Percentiles rank a stretch among this genome's conserved stretches.
Conservation (phyloP, 2,888 invertebrate species). For the Encarsia formosa region DNA sequence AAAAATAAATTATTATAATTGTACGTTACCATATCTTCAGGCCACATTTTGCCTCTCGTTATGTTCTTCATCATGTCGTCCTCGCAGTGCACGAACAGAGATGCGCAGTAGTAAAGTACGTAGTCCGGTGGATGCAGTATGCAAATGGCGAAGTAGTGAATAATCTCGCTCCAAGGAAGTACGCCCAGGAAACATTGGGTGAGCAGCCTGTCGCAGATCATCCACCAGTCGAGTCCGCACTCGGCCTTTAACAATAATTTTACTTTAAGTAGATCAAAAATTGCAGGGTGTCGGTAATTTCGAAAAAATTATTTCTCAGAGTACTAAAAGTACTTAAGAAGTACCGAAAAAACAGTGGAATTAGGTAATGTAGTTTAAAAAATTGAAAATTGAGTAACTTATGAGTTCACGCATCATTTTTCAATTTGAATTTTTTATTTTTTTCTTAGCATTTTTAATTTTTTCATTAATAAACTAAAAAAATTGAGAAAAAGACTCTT, state of each 20-base stretch:
- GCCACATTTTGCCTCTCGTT: conserved; percentile 42
- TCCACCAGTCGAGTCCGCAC: conserved; percentile 46
- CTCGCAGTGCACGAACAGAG: conserved; percentile 42
- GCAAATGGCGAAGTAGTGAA: conserved; percentile 43
- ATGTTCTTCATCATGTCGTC: conserved; percentile 37
- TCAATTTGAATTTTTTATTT: too few relatives aligned
- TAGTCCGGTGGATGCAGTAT: conserved; percentile 46
- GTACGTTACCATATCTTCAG: conserved; percentile 42
- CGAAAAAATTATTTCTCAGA: too few relatives aligned
- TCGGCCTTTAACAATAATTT: conserved; percentile 40
- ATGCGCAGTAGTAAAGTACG: conserved; percentile 45
- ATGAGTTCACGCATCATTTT: too few relatives aligned
- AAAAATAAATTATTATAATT: neutral
- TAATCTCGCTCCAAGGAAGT: conserved; percentile 45
- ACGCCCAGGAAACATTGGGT: conserved; percentile 46
- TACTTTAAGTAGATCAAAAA: too few relatives aligned
- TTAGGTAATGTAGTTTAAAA: too few relatives aligned
- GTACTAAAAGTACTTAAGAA: too few relatives aligned
- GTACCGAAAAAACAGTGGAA: too few relatives aligned
- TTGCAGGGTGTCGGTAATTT: too few relatives aligned
- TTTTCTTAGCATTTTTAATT: too few relatives aligned
- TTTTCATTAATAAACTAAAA: too few relatives aligned
- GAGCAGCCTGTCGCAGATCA: conserved; percentile 42
- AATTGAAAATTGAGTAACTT: too few relatives aligned
- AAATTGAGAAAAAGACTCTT: too few relatives aligned